Conservation (phyloP, 2,888 invertebrate genomes). For the Noctua fimbriata region DNA sequence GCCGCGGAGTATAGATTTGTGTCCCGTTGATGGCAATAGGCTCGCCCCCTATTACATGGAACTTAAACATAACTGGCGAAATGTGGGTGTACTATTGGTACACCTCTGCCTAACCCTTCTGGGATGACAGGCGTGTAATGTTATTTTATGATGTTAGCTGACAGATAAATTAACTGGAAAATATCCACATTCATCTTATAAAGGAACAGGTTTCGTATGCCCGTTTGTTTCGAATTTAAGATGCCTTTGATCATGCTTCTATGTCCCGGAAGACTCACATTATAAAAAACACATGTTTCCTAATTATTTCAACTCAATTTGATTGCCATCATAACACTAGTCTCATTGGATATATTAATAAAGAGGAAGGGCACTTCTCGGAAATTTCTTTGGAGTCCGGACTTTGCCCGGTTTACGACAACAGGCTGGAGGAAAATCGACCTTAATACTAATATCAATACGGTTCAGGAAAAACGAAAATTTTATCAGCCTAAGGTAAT, state of each 20-base stretch:
- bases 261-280: slow-evolving; percentile 8
- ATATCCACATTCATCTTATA: slow-evolving; percentile 5
- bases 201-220: background rate
- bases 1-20: no score
- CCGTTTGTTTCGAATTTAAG: slow-evolving; percentile 3
- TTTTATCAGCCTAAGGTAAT: no score
- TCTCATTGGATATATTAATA: background rate
- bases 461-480: no score
- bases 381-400: background rate
- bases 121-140: background rate
- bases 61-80: no score
- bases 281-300: slow-evolving; percentile 18
- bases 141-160: background rate
- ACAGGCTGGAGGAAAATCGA: background rate
- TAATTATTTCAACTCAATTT: slow-evolving; percentile 5
- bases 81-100: no score
- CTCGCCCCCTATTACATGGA: no score
- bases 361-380: background rate
- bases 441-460: no score
- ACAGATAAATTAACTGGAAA: background rate
- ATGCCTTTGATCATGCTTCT: slow-evolving; percentile 30
- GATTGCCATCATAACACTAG: background rate
- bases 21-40: no score
- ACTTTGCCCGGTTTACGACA: background rate
- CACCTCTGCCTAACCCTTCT: background rate